Evolutionary conservation across 1,140 invertebrate species (phyloP).

Genomic region (Cephus cinctus): DNA sequence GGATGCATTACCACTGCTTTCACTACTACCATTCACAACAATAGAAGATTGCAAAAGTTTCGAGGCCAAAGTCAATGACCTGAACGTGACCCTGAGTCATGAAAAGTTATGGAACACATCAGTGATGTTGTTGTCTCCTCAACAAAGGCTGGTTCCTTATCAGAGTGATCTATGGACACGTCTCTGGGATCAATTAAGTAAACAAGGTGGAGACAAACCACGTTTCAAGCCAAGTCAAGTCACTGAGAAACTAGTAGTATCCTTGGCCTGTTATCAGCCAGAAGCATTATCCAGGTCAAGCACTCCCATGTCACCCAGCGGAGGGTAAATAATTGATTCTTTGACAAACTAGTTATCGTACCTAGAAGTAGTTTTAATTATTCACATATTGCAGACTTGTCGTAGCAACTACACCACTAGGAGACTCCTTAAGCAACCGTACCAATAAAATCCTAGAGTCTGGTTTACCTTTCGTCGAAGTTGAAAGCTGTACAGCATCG

Average conservation of each 20-base stretch:
- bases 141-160: slow-evolving; percentile 77
- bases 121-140: slow-evolving; percentile 78
- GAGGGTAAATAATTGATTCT: slow-evolving; percentile 39
- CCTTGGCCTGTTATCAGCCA: slow-evolving; percentile 79
- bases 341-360: slow-evolving; percentile 1
- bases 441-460: slow-evolving; percentile 44
- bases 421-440: slow-evolving; percentile 50
- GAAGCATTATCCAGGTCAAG: slow-evolving; percentile 80
- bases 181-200: slow-evolving; percentile 70
- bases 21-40: slow-evolving; percentile 71
- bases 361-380: slow-evolving; percentile 7
- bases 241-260: slow-evolving; percentile 73
- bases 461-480: slow-evolving; percentile 73
- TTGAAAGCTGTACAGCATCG: slow-evolving; percentile 82
- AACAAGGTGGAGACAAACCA: slow-evolving; percentile 58
- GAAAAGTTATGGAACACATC: slow-evolving; percentile 76
- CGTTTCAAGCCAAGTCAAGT: slow-evolving; percentile 70
- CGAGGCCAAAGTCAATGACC: slow-evolving; percentile 56
- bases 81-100: slow-evolving; percentile 59
- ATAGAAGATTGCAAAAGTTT: slow-evolving; percentile 54
- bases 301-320: slow-evolving; percentile 76
- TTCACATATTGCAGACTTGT: slow-evolving; percentile 31
- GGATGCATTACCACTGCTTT: slow-evolving; percentile 66
- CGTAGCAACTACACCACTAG: slow-evolving; percentile 41
- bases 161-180: slow-evolving; percentile 78